phyloP scores from a whole-genome alignment of 2,888 invertebrate species.

The Megastigmus dorsalis region DNA sequence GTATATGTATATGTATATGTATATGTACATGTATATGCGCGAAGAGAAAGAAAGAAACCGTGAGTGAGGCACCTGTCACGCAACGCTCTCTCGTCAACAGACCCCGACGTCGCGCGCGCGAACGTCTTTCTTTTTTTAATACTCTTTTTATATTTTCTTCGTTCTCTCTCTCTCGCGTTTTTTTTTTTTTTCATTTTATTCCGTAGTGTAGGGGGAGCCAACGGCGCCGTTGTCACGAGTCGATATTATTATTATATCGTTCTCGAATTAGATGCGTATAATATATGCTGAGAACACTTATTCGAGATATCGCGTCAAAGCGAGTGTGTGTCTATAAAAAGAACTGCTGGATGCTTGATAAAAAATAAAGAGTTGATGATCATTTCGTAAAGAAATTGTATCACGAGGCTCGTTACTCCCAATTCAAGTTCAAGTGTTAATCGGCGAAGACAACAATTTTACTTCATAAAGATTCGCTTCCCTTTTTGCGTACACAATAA shows the following conservation, averaged over 20 bases:
- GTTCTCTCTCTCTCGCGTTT: not conserved
- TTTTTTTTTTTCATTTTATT: not conserved
- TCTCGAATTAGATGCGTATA: constrained; percentile 12
- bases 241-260: constrained; percentile 20
- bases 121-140: constrained; percentile 6
- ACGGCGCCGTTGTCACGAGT: not conserved
- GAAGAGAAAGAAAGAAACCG: constrained; percentile 39
- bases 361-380: no score
- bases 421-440: no score
- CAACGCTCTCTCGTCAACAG: constrained; percentile 10
- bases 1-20: no score
- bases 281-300: no score
- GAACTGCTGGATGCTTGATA: no score
- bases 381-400: no score
- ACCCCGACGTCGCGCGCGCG: not conserved
- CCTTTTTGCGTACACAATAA: no score
- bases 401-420: no score
- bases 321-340: not conserved
- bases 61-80: constrained; percentile 44
- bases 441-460: no score
- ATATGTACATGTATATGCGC: no score
- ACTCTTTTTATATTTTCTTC: not conserved
- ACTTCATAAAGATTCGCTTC: no score
- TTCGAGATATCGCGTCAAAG: no score
- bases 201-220: not conserved